Evolutionary conservation across 2,888 invertebrate genomes (phyloP).

Genomic region (Lycia hirtaria): DNA sequence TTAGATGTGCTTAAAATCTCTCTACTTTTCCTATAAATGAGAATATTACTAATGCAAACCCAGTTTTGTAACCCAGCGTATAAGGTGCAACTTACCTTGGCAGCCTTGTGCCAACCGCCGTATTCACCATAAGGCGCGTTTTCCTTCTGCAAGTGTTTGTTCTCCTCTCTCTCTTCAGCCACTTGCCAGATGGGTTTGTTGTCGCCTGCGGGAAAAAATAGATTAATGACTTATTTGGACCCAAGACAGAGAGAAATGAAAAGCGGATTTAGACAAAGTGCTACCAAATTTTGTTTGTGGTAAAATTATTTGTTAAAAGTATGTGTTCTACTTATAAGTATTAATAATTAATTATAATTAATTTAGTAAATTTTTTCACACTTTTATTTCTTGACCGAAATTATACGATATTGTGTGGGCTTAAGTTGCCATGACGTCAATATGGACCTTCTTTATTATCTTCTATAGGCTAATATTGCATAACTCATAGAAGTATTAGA

Average conservation of each 20-base stretch:
- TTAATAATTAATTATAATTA: too few species aligned
- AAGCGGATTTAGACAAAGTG: constrained; percentile 10
- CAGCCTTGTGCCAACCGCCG: constrained; percentile 99
- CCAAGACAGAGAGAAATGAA: not conserved
- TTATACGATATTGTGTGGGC: too few species aligned
- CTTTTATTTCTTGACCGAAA: too few species aligned
- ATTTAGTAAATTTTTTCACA: too few species aligned
- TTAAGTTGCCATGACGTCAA: too few species aligned
- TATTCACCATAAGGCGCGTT: constrained; percentile 96
- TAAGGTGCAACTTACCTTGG: constrained; percentile 86
- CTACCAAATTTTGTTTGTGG: constrained; percentile 6
- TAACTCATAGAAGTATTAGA: too few species aligned
- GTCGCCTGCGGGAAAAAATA: constrained; percentile 86
- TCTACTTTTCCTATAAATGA: not conserved
- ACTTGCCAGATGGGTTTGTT: constrained; percentile 99
- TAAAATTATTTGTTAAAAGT: not conserved
- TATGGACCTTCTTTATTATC: too few species aligned
- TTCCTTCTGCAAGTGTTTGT: constrained; percentile 95
- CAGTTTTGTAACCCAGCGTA: not conserved
- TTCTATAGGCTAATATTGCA: too few species aligned
- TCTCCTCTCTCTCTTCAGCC: constrained; percentile 99
- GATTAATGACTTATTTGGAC: not conserved
- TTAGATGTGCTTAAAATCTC: too few species aligned
- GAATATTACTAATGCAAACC: not conserved
- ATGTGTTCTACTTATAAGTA: too few species aligned